These are phyloP conservation scores for Euschistus heros DNA, from an alignment of 1,140 invertebrate genomes.

Conservation along the genomic window DNA sequence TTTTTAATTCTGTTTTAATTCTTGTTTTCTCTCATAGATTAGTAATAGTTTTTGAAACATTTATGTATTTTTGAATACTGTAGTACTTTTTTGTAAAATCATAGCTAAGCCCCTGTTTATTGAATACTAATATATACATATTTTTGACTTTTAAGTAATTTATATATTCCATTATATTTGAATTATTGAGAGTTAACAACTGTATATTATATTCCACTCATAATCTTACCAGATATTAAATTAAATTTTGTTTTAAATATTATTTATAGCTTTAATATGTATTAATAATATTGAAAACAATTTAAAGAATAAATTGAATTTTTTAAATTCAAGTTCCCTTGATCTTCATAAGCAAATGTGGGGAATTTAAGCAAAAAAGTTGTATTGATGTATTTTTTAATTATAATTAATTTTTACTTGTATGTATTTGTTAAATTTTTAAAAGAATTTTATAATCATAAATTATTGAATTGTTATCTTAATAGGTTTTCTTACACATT, in stretches of 20 bases:
- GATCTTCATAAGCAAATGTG: slow-evolving; percentile 1
- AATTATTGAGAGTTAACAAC: background rate
- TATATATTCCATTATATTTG: background rate
- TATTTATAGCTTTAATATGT: background rate
- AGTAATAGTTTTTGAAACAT: background rate
- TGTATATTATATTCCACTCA: background rate
- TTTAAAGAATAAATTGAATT: no score
- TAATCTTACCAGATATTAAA: background rate
- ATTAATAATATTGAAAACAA: background rate
- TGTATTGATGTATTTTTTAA: background rate
- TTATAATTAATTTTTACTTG: background rate
- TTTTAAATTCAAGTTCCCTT: background rate
- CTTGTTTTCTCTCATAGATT: no score
- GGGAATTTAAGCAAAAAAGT: background rate
- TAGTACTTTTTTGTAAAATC: background rate
- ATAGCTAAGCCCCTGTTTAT: background rate
- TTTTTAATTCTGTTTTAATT: no score
- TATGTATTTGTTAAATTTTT: background rate
- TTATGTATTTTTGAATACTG: background rate
- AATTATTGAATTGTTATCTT: background rate
- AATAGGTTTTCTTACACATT: background rate
- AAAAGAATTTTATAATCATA: background rate
- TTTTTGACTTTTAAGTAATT: background rate
- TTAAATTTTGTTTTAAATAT: background rate
- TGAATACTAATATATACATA: background rate